Percentiles rank a stretch among this genome's conserved stretches.
Evolutionary conservation across 2,888 invertebrate species (phyloP).

Genomic region (Campoletis raptor): DNA sequence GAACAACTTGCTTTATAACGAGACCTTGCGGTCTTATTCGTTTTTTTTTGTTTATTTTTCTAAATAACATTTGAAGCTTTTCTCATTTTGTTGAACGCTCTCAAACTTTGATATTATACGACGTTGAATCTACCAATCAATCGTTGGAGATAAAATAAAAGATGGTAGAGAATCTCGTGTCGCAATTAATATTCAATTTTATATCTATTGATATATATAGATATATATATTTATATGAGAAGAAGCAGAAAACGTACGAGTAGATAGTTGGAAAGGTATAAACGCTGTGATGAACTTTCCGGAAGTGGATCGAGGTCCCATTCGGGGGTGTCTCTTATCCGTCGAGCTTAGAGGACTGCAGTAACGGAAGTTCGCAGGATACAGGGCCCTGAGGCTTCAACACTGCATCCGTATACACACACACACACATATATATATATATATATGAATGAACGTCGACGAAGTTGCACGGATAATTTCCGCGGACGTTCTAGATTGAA

Average conservation of each 20-base stretch:
- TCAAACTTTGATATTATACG: not conserved
- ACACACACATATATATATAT: not conserved
- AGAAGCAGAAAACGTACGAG: slow-evolving; percentile 2
- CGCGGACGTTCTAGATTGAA: slow-evolving; percentile 80
- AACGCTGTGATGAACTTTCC: slow-evolving; percentile 54
- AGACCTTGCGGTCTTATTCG: not conserved
- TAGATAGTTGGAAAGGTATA: slow-evolving; percentile 41
- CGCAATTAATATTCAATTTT: slow-evolving; percentile 61
- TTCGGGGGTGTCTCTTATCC: slow-evolving; percentile 35
- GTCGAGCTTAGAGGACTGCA: slow-evolving; percentile 10
- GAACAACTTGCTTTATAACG: not conserved
- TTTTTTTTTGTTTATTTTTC: not conserved
- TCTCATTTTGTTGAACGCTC: not conserved
- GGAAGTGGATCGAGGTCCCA: slow-evolving; percentile 65
- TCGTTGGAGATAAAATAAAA: not conserved
- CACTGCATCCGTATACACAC: not conserved
- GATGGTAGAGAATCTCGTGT: slow-evolving; percentile 16
- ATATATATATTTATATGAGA: not conserved
- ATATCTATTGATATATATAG: not conserved
- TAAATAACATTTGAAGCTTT: not conserved
- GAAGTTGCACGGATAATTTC: slow-evolving; percentile 78
- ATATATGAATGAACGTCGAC: slow-evolving; percentile 24
- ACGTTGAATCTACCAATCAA: not conserved
- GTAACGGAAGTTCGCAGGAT: slow-evolving; percentile 50
- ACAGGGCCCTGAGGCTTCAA: slow-evolving; percentile 41